These are phyloP conservation scores for Saimiri boliviensis DNA, from an alignment of 2,113 vertebrate genomes.

Conservation along the genomic window DNA sequence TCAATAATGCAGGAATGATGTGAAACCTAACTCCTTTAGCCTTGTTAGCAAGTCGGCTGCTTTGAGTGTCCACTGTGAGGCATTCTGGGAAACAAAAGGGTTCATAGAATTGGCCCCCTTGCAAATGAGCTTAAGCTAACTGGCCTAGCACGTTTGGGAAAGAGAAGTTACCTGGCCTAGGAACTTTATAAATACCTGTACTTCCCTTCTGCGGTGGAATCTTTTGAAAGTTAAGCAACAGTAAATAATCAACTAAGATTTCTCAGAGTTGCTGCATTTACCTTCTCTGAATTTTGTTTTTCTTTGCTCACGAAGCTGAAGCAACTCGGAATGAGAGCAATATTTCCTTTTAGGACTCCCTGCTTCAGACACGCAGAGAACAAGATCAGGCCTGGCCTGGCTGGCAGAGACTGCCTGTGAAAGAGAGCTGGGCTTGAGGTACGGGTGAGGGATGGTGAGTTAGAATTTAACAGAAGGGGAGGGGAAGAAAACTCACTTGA, in stretches of 20 bases:
- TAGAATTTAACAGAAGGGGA: slow-evolving; percentile 78
- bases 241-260: slow-evolving; percentile 85
- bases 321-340: slow-evolving; percentile 43
- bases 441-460: slow-evolving; percentile 36
- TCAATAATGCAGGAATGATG: background rate
- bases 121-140: background rate
- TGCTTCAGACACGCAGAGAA: slow-evolving; percentile 61
- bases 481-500: slow-evolving; percentile 19
- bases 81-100: background rate
- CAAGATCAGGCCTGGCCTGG: slow-evolving; percentile 78
- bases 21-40: background rate
- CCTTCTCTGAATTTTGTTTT: slow-evolving; percentile 61
- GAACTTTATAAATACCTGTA: slow-evolving; percentile 56
- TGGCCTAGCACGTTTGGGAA: background rate
- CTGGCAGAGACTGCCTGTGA: slow-evolving; percentile 71
- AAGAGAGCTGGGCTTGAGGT: slow-evolving; percentile 59
- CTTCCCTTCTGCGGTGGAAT: slow-evolving; percentile 70
- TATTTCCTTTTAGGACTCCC: slow-evolving; percentile 46
- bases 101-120: background rate
- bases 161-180: slow-evolving; percentile 17
- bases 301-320: slow-evolving; percentile 55
- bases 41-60: background rate
- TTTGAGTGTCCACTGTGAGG: background rate
- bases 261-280: slow-evolving; percentile 77
- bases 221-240: slow-evolving; percentile 76